A percentile compares a stretch with the other conserved stretches of the same genome.
Evolutionary conservation across 2,888 invertebrate genomes (phyloP).

Genomic region (Yponomeuta evonymella): DNA sequence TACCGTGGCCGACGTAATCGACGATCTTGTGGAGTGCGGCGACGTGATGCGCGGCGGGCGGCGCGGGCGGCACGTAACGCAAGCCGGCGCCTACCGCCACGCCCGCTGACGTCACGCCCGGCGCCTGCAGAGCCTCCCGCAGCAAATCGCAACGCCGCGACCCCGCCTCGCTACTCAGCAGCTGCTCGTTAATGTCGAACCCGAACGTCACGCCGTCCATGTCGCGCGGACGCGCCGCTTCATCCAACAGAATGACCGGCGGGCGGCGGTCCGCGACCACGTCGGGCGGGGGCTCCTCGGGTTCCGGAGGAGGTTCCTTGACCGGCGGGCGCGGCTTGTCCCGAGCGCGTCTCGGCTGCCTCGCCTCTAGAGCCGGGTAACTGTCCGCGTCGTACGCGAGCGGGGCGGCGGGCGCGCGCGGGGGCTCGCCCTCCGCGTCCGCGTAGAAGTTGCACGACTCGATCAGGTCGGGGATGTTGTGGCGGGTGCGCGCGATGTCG

Average conservation of each 20-base stretch:
- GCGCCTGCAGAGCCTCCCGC: conserved; percentile 33
- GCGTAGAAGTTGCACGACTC: conserved; percentile 71
- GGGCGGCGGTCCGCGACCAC: conserved; percentile 18
- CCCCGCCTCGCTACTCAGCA: conserved; percentile 67
- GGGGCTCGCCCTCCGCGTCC: conserved; percentile 38
- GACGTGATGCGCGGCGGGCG: conserved; percentile 30
- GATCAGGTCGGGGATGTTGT: conserved; percentile 71
- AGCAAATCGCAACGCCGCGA: conserved; percentile 45
- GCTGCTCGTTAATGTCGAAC: conserved; percentile 85
- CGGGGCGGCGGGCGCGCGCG: conserved; percentile 21
- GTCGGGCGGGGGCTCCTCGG: conserved; percentile 12
- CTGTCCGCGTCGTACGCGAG: conserved; percentile 33
- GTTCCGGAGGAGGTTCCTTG: not conserved
- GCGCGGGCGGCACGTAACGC: conserved; percentile 46
- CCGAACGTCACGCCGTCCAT: conserved; percentile 87
- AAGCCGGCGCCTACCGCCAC: conserved; percentile 23
- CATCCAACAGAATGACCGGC: conserved; percentile 83
- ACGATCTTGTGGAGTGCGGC: conserved; percentile 47
- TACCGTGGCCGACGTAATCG: conserved; percentile 58
- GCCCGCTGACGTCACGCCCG: conserved; percentile 13
- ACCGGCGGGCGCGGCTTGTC: conserved; percentile 11
- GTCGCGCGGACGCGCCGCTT: conserved; percentile 65
- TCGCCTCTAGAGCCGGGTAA: conserved; percentile 56
- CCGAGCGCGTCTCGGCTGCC: conserved; percentile 10
- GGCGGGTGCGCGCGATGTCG: conserved; percentile 82